Percentiles rank a stretch among this genome's conserved stretches.
phyloP scores from a whole-genome alignment of 2,888 invertebrate genomes.

The Caenorhabditis sp. region DNA sequence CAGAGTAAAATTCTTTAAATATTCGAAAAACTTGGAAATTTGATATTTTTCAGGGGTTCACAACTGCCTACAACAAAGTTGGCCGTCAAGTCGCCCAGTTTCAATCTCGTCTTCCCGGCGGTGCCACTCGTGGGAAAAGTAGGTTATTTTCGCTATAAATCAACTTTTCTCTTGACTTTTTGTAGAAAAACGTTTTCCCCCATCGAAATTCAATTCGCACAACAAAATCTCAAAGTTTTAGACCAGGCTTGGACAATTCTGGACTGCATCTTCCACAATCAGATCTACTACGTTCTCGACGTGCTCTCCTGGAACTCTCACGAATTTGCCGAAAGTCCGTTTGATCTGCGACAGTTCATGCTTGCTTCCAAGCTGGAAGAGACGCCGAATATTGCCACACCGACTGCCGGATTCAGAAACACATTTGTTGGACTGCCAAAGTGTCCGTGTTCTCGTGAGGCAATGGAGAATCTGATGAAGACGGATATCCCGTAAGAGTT shows the following conservation, averaged over 20 bases:
- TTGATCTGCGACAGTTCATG: slow-evolving; percentile 92
- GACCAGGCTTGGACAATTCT: slow-evolving; percentile 87
- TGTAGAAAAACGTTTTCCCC: too few species aligned
- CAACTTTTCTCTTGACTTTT: too few species aligned
- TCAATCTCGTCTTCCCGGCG: slow-evolving; percentile 87
- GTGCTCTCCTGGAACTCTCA: slow-evolving; percentile 88
- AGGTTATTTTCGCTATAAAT: too few species aligned
- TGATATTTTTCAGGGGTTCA: slow-evolving; percentile 86
- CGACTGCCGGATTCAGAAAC: slow-evolving; percentile 69
- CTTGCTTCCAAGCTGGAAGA: slow-evolving; percentile 89
- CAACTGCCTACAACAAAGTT: slow-evolving; percentile 83
- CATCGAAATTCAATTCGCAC: background rate
- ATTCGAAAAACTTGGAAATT: background rate
- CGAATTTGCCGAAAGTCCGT: slow-evolving; percentile 75
- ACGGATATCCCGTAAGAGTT: slow-evolving; percentile 33
- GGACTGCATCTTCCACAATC: slow-evolving; percentile 88
- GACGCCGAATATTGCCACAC: slow-evolving; percentile 68
- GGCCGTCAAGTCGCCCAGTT: slow-evolving; percentile 85
- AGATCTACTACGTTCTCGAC: slow-evolving; percentile 90
- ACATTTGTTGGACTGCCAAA: slow-evolving; percentile 85
- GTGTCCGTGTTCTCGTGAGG: slow-evolving; percentile 78
- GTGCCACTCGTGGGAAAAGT: slow-evolving; percentile 40
- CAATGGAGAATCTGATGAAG: slow-evolving; percentile 74
- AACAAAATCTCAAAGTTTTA: slow-evolving; percentile 21
- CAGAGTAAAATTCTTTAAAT: slow-evolving; percentile 84